These are phyloP conservation scores for Elymnias hypermnestra DNA, from an alignment of 1,140 invertebrate genomes.

Conservation along the genomic window DNA sequence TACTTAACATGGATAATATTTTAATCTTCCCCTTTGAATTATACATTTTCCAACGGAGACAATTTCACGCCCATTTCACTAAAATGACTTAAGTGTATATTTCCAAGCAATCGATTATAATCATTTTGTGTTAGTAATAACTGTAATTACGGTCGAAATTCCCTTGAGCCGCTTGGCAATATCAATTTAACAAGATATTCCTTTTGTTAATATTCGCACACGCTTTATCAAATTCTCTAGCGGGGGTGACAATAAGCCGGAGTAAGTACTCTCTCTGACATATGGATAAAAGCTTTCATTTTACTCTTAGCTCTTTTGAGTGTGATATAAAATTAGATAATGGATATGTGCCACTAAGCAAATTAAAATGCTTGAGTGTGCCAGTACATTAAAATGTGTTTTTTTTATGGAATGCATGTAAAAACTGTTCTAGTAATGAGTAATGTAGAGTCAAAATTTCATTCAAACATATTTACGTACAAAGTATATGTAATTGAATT, in stretches of 20 bases:
- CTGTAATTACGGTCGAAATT: slow-evolving; percentile 38
- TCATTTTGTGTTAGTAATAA: slow-evolving; percentile 11
- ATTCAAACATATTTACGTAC: too few relatives aligned
- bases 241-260: slow-evolving; percentile 75
- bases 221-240: slow-evolving; percentile 76
- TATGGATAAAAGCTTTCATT: slow-evolving; percentile 76
- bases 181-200: slow-evolving; percentile 77
- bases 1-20: slow-evolving; percentile 78
- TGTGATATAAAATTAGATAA: slow-evolving; percentile 54
- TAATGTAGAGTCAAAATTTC: too few relatives aligned
- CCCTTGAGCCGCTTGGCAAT: slow-evolving; percentile 39
- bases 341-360: slow-evolving; percentile 25
- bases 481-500: too few relatives aligned
- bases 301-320: slow-evolving; percentile 70
- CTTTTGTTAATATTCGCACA: slow-evolving; percentile 76
- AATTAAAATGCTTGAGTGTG: too few relatives aligned
- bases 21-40: slow-evolving; percentile 77
- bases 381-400: too few relatives aligned
- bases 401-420: too few relatives aligned
- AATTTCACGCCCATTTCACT: slow-evolving; percentile 66
- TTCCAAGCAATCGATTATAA: slow-evolving; percentile 35
- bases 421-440: too few relatives aligned
- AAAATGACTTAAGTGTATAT: slow-evolving; percentile 43
- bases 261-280: slow-evolving; percentile 74
- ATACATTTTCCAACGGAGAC: slow-evolving; percentile 74